Conservation (phyloP, 92 coral and sea anemone genomes). For the Virgularia gustaviana region DNA sequence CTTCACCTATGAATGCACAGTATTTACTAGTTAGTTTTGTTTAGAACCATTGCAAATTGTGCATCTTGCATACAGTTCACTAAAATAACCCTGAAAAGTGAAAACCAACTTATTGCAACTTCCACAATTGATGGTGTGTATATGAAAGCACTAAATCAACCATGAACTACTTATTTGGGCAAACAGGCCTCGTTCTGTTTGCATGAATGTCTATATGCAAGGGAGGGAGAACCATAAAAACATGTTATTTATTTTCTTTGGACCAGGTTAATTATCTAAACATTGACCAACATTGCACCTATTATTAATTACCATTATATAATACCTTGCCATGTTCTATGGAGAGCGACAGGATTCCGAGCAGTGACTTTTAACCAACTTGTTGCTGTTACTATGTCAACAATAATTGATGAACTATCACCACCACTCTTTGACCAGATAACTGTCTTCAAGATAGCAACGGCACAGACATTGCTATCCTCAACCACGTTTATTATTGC, state of each 20-base stretch:
- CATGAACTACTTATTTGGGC: no score
- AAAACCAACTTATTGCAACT: no score
- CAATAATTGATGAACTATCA: constrained; percentile 35
- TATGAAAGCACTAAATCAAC: no score
- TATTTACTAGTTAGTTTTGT: no score
- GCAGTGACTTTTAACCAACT: constrained; percentile 92
- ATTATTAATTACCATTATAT: background rate
- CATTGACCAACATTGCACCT: background rate
- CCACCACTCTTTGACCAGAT: constrained; percentile 10
- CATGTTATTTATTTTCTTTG: no score
- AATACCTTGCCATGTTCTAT: constrained; percentile 85
- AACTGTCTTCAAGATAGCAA: constrained; percentile 61
- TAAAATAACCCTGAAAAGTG: no score
- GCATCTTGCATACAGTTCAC: no score
- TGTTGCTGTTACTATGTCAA: constrained; percentile 63
- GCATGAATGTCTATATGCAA: no score
- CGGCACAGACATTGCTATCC: constrained; percentile 33
- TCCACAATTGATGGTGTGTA: no score
- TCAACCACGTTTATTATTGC: constrained; percentile 64
- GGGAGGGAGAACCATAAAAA: no score
- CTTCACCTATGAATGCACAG: constrained; percentile 86
- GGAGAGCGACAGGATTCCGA: constrained; percentile 79
- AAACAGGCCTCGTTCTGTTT: no score
- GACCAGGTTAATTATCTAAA: background rate
- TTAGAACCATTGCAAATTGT: no score